Base-by-base conservation (phyloP, 2,888 invertebrate species). In the Unio delphinus region DNA sequence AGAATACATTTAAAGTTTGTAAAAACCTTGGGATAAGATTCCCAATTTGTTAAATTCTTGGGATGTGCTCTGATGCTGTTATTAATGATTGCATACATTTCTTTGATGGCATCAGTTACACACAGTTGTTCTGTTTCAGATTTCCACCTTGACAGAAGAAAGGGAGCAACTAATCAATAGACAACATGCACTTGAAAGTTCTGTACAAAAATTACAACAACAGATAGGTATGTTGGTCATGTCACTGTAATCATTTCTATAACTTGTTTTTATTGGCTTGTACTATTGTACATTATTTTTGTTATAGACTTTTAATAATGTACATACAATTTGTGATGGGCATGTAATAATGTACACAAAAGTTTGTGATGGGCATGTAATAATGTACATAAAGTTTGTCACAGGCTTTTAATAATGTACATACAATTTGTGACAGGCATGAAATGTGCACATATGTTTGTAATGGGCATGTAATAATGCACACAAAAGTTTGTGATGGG, bases 61-160 rank as follows among this genome's bases (percentile, higher is more conserved):
- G 3, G 3, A 15, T 15, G 11, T 3, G 45, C 15, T 45, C 45
- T 45, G 45, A 45, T 45, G 45, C 11, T 45, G 45, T 45, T 11
- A 45, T 45, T 45, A 45, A 15, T 15, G 45, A 45, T 15, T 15
- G 45, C 45, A 45, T 45, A 45, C 45, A 45, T 0, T 45, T 11
- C 11, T 15, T 45, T 45, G 45, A 45, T 45, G 15, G 45, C 45
- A 3, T 45, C 45, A 45, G 15, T 15, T 11, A 45, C 15, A 34
- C 7, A 15, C 45, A 45, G 45, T 45, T 45, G 8, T 45, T 45
- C 45, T 45, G 15, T 65, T 72, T 4, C 70, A 86, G 86, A 70
- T 86, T 17, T 76, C 83, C 64, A 78, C 79, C 17, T 68, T 86
- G 68, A 83, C 84, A 61, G 85, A 84, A 57, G 87, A 88, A 60